Base-by-base conservation (phyloP, 2,797 vertebrate genomes). In the Neopelma chrysocephalum region DNA sequence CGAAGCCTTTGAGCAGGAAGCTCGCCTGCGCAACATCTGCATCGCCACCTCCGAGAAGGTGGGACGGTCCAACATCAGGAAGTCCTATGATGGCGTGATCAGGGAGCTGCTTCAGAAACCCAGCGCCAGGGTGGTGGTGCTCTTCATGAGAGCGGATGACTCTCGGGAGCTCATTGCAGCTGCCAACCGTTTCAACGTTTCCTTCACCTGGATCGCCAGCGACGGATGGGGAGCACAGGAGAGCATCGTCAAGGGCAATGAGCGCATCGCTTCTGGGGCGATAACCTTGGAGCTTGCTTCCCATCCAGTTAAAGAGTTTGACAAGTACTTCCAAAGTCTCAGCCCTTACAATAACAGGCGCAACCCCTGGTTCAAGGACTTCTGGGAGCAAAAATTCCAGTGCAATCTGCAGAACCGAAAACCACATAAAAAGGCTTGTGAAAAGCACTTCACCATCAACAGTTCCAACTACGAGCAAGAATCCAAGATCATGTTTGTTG, bases 401-500 rank as follows among this genome's bases (percentile, higher is more conserved):
- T 99, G 99, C 84, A 98, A 98, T 51, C 98, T 99, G 32, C 98
- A 98, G 83, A 98, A 98, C 62, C 96, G 97, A 93, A 97, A 97
- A 69, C 95, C 96, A 3, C 97, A 97, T 26, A 95, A 92, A 97
- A 98, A 98, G 8, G 57, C 94, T 3, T 99, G 99, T 73, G 98
- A 99, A 64, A 98, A 98, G 87, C 98, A 98, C 90, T 96, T 99
- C 95, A 97, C 97, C 36, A 98, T 99, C 80, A 98, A 99, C 97
- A 98, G 98, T 77, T 98, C 97, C 57, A 99, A 98, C 96, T 99
- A 99, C 1, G 99, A 99, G 87, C 99, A 99, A 21, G 99, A 99
- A 96, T 99, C 99, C 84, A 99, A 99, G 98, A 99, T 99, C 96
- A 99, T 99, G 99, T 99, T 99, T 93, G 99, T 99, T 79, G 98